Conservation (phyloP, 2,113 vertebrate genomes). For the Amphiprion percula region DNA sequence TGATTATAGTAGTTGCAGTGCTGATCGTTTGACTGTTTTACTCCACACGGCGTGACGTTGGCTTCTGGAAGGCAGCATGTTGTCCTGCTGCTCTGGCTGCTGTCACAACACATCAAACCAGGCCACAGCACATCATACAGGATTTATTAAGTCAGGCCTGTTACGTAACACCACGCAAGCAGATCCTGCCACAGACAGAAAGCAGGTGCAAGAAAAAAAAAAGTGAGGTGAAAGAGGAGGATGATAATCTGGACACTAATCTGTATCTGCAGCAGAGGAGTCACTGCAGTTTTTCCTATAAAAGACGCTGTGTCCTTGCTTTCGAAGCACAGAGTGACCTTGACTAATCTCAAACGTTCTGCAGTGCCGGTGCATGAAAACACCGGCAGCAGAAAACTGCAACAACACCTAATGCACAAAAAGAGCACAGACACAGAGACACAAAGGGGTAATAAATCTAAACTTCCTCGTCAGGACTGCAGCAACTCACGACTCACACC, state of each 20-base stretch:
- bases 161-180: conserved; percentile 55
- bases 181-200: conserved; percentile 22
- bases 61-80: neutral
- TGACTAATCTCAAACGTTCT: conserved; percentile 31
- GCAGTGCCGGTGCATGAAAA: neutral
- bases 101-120: conserved; percentile 37
- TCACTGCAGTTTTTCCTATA: conserved; percentile 28
- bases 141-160: conserved; percentile 58
- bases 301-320: conserved; percentile 33
- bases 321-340: conserved; percentile 26
- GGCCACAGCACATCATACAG: conserved; percentile 49
- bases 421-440: neutral
- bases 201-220: neutral
- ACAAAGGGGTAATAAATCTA: neutral
- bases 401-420: neutral
- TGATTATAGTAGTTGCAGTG: no score
- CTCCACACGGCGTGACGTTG: neutral
- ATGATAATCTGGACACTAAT: conserved; percentile 16
- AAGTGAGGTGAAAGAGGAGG: neutral
- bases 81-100: conserved; percentile 17
- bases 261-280: conserved; percentile 44
- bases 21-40: neutral
- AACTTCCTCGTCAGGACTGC: neutral
- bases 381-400: neutral
- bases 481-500: conserved; percentile 31